Evolutionary conservation across 2,797 vertebrate species (phyloP), one percentile per base, ranked within the genome.

Genomic region (Alouatta caraya): DNA sequence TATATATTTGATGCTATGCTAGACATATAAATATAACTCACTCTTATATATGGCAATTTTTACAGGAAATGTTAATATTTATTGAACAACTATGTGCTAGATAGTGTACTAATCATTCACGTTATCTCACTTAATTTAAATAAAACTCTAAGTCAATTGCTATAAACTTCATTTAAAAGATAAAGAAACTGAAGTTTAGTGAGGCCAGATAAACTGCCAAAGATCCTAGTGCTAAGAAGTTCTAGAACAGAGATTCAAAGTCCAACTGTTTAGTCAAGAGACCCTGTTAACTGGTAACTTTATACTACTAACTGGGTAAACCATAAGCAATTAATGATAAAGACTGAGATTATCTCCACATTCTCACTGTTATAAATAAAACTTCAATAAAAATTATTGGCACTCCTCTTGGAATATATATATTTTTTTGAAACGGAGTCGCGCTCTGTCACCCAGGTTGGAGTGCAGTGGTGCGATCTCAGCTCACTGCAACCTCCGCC

Each of bases 321-420:
- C 39, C 37, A 1, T 67, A 70, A 82, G 12, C n/a, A 81, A 90
- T 30, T 37, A 61, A 52, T 64, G 55, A 67, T 50, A 70, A 94
- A 44, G 4, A 61, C 0, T 37, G 22, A 67, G 48, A 70, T 80
- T 78, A 91, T n/a, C 46, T 86, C n/a, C 79, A 92, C 72, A 89
- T 79, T 96, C 80, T 93, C 82, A n/a, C n/a, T 81, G 50, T 70
- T 92, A 67, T 17, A 95, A 91, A 90, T 52, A 93, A 88, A 50
- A 33, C 13, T 86, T 89, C 39, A 79, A 57, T 70, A 85, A 88
- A 90, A 55, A 84, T 52, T 73, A 14, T 67, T 44, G 4, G 15
- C 52, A 61, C 22, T 91, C 87, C 17, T 86, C 52, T 88, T 61
- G 17, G 67, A 85, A 85, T 79, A 10, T 82, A 55, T 8, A 55